Percentiles rank a stretch among this genome's conserved stretches.
Evolutionary conservation across 1,140 invertebrate species (phyloP).

Genomic region (Drosophila leontia): DNA sequence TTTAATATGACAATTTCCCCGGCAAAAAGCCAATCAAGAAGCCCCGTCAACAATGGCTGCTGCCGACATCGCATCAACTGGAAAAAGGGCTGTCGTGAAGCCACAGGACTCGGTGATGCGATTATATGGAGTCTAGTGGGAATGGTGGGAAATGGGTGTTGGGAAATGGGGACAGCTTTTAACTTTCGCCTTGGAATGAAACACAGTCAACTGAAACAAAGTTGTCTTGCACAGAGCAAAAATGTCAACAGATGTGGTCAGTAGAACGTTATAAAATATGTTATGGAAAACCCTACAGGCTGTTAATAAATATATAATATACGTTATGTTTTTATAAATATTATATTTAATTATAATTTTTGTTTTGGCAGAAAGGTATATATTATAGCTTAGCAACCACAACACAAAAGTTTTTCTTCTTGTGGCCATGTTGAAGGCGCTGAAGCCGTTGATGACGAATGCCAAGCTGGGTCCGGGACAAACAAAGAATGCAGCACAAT

Average conservation of each 20-base stretch:
- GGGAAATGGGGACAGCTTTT: conserved; percentile 23
- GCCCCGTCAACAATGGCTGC: conserved; percentile 46
- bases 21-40: conserved; percentile 63
- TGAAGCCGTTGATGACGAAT: conserved; percentile 47
- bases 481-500: conserved; percentile 79
- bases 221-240: conserved; percentile 17
- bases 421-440: not conserved
- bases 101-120: conserved; percentile 62
- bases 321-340: too few relatives aligned
- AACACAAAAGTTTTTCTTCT: not conserved
- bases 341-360: not conserved
- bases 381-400: not conserved
- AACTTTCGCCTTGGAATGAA: conserved; percentile 51
- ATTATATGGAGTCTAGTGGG: conserved; percentile 43
- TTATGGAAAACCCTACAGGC: not conserved
- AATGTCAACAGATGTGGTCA: conserved; percentile 10
- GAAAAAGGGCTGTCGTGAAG: conserved; percentile 60
- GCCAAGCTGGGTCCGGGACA: conserved; percentile 16
- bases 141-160: not conserved
- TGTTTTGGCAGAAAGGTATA: not conserved
- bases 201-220: conserved; percentile 56
- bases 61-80: conserved; percentile 40
- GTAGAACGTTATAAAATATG: not conserved
- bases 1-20: conserved; percentile 64
- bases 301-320: not conserved